These are phyloP conservation scores for Troides oblongomaculatus DNA, from an alignment of 2,888 invertebrate genomes.

Conservation along the genomic window DNA sequence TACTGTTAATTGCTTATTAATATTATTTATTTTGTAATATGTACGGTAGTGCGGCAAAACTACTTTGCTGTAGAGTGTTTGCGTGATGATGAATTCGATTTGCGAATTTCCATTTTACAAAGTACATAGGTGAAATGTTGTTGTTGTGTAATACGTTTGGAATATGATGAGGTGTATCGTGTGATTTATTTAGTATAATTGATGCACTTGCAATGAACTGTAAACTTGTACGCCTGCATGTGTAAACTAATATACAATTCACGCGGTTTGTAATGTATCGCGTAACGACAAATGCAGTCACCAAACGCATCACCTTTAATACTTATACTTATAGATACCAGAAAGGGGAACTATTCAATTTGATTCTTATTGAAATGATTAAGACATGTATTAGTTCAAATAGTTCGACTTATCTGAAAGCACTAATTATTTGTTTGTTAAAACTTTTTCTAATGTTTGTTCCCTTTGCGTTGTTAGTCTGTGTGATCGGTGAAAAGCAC, in stretches of 20 bases:
- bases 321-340: background rate
- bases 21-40: conserved; percentile 32
- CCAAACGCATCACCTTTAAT: background rate
- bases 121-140: conserved; percentile 26
- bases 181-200: background rate
- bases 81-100: background rate
- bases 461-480: conserved; percentile 32
- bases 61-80: conserved; percentile 17
- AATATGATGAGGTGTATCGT: background rate
- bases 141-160: background rate
- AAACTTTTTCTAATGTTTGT: conserved; percentile 18
- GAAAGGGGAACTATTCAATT: background rate
- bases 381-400: background rate
- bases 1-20: conserved; percentile 22
- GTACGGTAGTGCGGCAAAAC: conserved; percentile 3
- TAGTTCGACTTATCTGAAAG: background rate
- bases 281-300: background rate
- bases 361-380: background rate
- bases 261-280: background rate
- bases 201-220: background rate
- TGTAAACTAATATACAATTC: background rate
- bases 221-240: background rate
- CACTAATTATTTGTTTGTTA: conserved; percentile 14
- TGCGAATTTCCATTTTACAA: conserved; percentile 9
- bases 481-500: conserved; percentile 56